phyloP scores from a whole-genome alignment of 1,140 invertebrate species.

The Homarus americanus region DNA sequence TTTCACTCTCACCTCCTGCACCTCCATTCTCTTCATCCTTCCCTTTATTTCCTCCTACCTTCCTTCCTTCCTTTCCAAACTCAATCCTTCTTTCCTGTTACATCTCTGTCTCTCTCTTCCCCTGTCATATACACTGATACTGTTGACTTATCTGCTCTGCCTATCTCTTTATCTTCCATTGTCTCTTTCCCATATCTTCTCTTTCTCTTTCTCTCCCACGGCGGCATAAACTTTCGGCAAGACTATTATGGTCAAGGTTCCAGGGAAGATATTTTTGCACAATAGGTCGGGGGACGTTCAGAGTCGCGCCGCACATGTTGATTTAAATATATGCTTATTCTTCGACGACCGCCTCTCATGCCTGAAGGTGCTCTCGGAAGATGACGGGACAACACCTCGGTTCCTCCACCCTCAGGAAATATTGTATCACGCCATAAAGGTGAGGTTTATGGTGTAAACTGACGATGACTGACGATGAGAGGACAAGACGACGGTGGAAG shows the following conservation, averaged over 20 bases:
- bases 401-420: not conserved
- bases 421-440: not conserved
- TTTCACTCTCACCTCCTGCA: not conserved
- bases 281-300: not conserved
- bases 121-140: no score
- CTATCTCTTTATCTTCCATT: not conserved
- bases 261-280: not conserved
- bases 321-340: not conserved
- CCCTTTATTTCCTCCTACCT: no score
- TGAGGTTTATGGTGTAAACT: not conserved
- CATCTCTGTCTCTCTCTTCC: no score
- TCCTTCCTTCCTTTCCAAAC: not conserved
- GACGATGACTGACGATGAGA: not conserved
- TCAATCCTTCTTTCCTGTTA: not conserved
- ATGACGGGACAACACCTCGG: not conserved
- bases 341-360: not conserved
- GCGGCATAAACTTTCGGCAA: not conserved
- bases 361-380: not conserved
- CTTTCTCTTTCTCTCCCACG: conserved; percentile 24
- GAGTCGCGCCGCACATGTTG: not conserved
- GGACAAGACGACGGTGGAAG: not conserved
- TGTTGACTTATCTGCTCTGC: no score
- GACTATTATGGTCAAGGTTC: not conserved
- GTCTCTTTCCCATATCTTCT: not conserved
- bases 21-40: not conserved